phyloP scores from a whole-genome alignment of 1,140 invertebrate species.

The Reticulitermes speratus region DNA sequence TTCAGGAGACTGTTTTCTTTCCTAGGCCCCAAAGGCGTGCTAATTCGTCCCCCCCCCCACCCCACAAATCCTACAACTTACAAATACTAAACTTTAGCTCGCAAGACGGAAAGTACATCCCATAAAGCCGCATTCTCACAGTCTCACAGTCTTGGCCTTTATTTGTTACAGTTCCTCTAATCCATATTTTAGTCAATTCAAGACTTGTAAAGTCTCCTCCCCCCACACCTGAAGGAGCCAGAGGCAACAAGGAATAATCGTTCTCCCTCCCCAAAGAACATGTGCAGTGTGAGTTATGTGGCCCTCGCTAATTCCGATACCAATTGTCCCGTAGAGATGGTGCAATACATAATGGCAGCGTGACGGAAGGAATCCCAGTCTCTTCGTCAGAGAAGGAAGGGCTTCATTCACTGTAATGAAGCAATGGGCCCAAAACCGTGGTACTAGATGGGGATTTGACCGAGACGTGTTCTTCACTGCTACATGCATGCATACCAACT shows the following conservation, averaged over 20 bases:
- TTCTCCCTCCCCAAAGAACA: background rate
- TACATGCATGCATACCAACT: constrained; percentile 4
- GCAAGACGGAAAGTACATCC: background rate
- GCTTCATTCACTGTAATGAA: background rate
- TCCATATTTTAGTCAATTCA: constrained; percentile 12
- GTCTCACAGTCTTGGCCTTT: background rate
- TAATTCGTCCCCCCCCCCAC: background rate
- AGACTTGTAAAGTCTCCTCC: background rate
- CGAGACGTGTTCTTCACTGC: background rate
- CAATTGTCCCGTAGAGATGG: background rate
- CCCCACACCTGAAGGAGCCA: background rate
- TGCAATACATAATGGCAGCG: background rate
- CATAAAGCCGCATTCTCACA: background rate
- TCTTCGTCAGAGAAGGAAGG: background rate
- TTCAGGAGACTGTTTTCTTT: background rate
- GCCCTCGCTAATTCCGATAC: constrained; percentile 4
- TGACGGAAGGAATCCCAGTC: background rate
- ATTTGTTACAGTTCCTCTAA: background rate
- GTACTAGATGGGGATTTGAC: background rate
- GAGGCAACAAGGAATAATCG: background rate
- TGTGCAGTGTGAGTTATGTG: constrained; percentile 3
- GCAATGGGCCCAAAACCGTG: background rate
- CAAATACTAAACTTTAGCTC: no score
- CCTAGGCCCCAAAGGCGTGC: background rate
- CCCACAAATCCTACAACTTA: no score